A percentile compares a stretch with the other conserved stretches of the same genome.
Conservation (phyloP, 30 jellyfish, hydroid and myxozoan species). For the Phacellophora camtschatica region DNA sequence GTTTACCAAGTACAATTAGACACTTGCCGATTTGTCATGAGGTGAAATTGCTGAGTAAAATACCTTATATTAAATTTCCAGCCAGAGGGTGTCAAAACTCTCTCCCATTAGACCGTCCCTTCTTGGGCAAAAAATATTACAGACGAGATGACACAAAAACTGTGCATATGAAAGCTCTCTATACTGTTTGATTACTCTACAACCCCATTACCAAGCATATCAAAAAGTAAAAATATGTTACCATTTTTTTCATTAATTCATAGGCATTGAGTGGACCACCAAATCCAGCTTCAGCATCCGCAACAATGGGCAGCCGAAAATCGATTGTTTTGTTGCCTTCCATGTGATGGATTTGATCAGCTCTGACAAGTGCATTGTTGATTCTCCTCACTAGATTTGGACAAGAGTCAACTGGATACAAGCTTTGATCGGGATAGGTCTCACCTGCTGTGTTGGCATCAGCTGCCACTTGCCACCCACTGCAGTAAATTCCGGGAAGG, state of each 20-base stretch:
- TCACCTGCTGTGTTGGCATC: conserved; percentile 79
- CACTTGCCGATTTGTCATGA: too few relatives aligned
- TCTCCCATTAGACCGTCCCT: too few relatives aligned
- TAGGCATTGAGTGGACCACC: conserved; percentile 96
- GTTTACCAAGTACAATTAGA: too few relatives aligned
- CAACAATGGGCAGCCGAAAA: conserved; percentile 85
- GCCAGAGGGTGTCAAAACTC: too few relatives aligned
- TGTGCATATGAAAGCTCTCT: too few relatives aligned
- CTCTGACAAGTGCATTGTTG: conserved; percentile 92
- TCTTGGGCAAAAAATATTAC: too few relatives aligned
- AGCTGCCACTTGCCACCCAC: conserved; percentile 99
- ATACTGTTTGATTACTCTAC: background rate
- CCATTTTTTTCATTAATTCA: conserved; percentile 92
- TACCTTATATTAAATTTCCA: too few relatives aligned
- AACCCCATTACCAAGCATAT: background rate
- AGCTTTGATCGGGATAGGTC: conserved; percentile 88
- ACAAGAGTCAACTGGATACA: conserved; percentile 90
- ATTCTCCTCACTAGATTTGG: conserved; percentile 86
- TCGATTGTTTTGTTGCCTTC: conserved; percentile 55
- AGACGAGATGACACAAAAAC: too few relatives aligned
- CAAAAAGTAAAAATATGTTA: background rate
- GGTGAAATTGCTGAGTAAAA: too few relatives aligned
- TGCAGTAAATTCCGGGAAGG: conserved; percentile 78
- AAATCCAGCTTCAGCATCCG: conserved; percentile 99
- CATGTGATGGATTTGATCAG: conserved; percentile 91